A percentile compares a stretch with the other conserved stretches of the same genome.
phyloP scores from a whole-genome alignment of 1,140 invertebrate species.

The Hermetia illucens region DNA sequence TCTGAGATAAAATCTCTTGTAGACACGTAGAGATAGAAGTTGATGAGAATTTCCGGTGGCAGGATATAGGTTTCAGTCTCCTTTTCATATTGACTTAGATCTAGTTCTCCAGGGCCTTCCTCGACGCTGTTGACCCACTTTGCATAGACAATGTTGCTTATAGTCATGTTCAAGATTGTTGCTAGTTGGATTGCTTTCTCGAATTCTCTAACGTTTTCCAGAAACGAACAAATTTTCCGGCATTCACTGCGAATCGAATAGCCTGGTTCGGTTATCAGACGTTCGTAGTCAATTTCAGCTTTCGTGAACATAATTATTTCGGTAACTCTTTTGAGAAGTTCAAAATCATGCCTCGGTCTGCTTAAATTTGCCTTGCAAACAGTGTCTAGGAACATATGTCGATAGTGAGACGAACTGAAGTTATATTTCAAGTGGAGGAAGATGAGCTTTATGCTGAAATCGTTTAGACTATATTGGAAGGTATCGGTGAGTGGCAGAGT shows the following conservation, averaged over 20 bases:
- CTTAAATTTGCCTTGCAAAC: constrained; percentile 24
- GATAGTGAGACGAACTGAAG: constrained; percentile 18
- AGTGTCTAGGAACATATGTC: constrained; percentile 19
- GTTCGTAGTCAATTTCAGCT: neutral
- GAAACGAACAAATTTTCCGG: constrained; percentile 8
- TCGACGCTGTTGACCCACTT: constrained; percentile 19
- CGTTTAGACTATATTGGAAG: constrained; percentile 13
- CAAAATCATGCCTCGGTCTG: constrained; percentile 19
- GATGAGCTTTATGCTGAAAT: constrained; percentile 16
- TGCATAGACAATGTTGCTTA: constrained; percentile 23
- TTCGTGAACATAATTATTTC: constrained; percentile 12
- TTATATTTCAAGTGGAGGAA: constrained; percentile 19
- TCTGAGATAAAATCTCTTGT: neutral
- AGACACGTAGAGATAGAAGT: constrained; percentile 21
- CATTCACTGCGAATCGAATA: constrained; percentile 8
- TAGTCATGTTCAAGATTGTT: constrained; percentile 17
- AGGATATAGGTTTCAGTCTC: constrained; percentile 19
- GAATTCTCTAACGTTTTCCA: constrained; percentile 19
- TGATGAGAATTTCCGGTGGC: constrained; percentile 21
- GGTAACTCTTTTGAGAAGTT: constrained; percentile 18
- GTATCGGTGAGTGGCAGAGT: constrained; percentile 14
- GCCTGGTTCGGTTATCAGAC: neutral
- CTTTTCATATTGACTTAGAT: constrained; percentile 16
- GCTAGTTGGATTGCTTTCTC: constrained; percentile 21
- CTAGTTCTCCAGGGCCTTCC: constrained; percentile 3